Base-by-base conservation (phyloP, 2,888 invertebrate genomes). In the Thumatha senex region DNA sequence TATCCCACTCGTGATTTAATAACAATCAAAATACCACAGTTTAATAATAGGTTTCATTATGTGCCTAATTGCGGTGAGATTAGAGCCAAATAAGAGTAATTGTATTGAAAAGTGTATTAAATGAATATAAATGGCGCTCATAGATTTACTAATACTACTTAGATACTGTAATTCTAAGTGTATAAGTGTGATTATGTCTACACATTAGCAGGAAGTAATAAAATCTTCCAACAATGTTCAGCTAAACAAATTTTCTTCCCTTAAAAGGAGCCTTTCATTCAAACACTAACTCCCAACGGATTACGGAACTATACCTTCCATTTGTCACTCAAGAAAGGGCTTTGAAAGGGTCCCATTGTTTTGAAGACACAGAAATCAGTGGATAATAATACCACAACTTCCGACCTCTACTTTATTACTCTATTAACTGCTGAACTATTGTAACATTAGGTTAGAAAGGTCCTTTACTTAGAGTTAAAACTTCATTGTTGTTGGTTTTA, bases 281-380 rank as follows among this genome's bases (percentile, higher is more conserved):
- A 60, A 65, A 68, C 56, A 66, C 58, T 63, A 76, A 73, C 73
- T 71, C 74, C 72, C 67, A 54, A 53, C 60, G 82, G 81, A 84
- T 86, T 83, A 87, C 77, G 82, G 82, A 86, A 87, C 76, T 80
- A 71, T 76, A 74, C 78, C 81, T 73, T 74, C 79, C 84, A 86
- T 88, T 88, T 84, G 84, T 88, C 87, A 87, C 82, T 84, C 79
- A 82, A 82, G 82, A 76, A 84, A 78, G 83, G 80, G 74, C 71
- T 78, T 44, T 68, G 61, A 80, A 79, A 76, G 80, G 79, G 58
- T 59, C 52, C 79, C 68, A 84, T 88, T 88, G 88, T 88, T 80
- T 77, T 54, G 49, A 65, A 76, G 78, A 78, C 77, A 81, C 76
- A 76, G 76, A 81, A 82, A 82, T 84, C 79, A 70, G 67, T 67